A percentile compares a stretch with the other conserved stretches of the same genome.
Conservation (phyloP, 2,113 vertebrate genomes). For the Callopanchax toddi region DNA sequence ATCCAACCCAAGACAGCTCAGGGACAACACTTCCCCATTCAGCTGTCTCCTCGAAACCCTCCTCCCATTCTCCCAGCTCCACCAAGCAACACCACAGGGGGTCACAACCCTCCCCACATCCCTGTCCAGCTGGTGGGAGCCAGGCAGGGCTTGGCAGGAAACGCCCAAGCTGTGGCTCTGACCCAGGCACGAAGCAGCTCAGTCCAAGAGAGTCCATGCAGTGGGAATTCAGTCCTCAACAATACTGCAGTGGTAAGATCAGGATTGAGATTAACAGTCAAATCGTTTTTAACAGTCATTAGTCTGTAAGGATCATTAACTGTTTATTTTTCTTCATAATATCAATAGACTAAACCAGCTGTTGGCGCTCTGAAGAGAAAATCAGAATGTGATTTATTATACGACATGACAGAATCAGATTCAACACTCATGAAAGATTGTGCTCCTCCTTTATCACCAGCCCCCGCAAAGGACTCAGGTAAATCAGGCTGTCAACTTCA, state of each 20-base stretch:
- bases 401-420: slow-evolving; percentile 67
- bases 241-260: slow-evolving; percentile 65
- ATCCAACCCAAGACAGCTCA: slow-evolving; percentile 89
- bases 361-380: slow-evolving; percentile 80
- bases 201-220: slow-evolving; percentile 59
- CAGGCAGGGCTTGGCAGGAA: slow-evolving; percentile 87
- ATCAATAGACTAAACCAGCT: slow-evolving; percentile 72
- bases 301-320: slow-evolving; percentile 23
- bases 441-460: slow-evolving; percentile 77
- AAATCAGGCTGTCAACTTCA: neutral
- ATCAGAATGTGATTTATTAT: slow-evolving; percentile 75
- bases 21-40: slow-evolving; percentile 76
- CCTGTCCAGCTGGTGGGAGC: slow-evolving; percentile 95
- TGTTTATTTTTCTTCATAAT: neutral
- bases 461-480: slow-evolving; percentile 75
- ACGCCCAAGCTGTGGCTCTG: slow-evolving; percentile 87
- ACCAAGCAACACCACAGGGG: slow-evolving; percentile 78
- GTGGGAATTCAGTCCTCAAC: slow-evolving; percentile 34
- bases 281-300: slow-evolving; percentile 8
- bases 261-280: slow-evolving; percentile 10
- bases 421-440: slow-evolving; percentile 79
- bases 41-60: slow-evolving; percentile 78
- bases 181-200: slow-evolving; percentile 79
- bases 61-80: slow-evolving; percentile 82
- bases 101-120: slow-evolving; percentile 84